Percentiles rank a stretch among this genome's conserved stretches.
phyloP scores from a whole-genome alignment of 2,797 vertebrate genomes.

The Falco berigora region DNA sequence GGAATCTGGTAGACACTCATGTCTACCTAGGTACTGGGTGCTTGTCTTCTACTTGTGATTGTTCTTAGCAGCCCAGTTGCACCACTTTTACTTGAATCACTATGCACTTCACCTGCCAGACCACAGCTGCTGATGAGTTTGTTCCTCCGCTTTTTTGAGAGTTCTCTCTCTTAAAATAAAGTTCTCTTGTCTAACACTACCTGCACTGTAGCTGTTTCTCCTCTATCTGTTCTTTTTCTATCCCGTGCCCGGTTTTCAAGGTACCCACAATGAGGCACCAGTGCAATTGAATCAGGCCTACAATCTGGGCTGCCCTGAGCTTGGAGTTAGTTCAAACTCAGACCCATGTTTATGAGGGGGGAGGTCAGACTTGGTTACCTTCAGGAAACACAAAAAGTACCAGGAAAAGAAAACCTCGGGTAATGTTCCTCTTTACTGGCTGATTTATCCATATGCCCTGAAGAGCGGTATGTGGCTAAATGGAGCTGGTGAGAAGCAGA shows the following conservation, averaged over 20 bases:
- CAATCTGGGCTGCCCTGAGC: not conserved
- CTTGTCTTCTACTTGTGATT: not conserved
- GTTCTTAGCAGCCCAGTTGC: not conserved
- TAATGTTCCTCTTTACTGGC: not conserved
- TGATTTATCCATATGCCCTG: not conserved
- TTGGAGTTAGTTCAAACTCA: not conserved
- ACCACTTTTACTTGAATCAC: not conserved
- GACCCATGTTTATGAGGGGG: not conserved
- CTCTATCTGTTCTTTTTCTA: not conserved
- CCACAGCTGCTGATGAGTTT: not conserved
- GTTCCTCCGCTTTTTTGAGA: not conserved
- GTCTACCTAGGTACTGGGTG: not conserved
- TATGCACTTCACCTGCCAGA: not conserved
- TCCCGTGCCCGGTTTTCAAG: not conserved
- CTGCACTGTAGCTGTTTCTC: not conserved
- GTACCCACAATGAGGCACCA: not conserved
- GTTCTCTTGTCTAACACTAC: not conserved
- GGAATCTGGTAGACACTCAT: not conserved
- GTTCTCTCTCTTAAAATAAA: not conserved
- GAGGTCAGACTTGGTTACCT: not conserved
- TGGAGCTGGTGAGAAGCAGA: constrained; percentile 2
- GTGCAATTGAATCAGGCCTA: not conserved
- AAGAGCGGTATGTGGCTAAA: not conserved
- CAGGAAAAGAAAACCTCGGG: not conserved
- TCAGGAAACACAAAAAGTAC: not conserved